phyloP scores from a whole-genome alignment of 2,888 invertebrate species.

The Limenitis camilla region DNA sequence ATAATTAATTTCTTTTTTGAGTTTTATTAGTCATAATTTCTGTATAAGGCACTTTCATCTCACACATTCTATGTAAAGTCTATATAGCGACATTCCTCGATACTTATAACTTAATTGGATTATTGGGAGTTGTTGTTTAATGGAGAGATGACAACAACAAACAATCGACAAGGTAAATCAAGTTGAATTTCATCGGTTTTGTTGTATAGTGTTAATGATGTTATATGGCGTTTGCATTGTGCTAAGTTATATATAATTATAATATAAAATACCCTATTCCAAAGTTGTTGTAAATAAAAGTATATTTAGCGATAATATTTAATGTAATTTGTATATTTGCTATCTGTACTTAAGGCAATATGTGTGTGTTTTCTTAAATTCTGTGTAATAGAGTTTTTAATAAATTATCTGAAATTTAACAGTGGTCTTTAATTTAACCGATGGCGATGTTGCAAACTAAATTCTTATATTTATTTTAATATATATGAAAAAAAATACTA shows the following conservation, averaged over 20 bases:
- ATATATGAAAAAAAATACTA: too few species aligned
- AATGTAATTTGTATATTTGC: constrained; percentile 29
- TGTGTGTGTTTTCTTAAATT: constrained; percentile 40
- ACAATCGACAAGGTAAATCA: too few species aligned
- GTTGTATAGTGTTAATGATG: too few species aligned
- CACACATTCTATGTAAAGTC: too few species aligned
- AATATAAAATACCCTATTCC: constrained; percentile 12
- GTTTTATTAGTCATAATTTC: background rate
- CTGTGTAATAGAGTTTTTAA: constrained; percentile 55
- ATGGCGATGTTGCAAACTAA: too few species aligned
- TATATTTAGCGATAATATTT: constrained; percentile 25
- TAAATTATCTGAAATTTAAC: constrained; percentile 39
- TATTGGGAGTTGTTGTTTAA: too few species aligned
- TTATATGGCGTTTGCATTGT: background rate
- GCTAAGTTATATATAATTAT: background rate
- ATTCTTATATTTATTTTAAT: too few species aligned
- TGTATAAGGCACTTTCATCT: too few species aligned
- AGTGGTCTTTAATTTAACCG: background rate
- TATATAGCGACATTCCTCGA: background rate
- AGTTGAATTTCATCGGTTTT: too few species aligned
- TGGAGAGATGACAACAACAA: too few species aligned
- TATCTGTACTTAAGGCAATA: constrained; percentile 25
- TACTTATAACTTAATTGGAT: too few species aligned
- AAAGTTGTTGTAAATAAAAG: constrained; percentile 28
- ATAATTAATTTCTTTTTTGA: background rate